Base-by-base conservation (phyloP, 2,797 vertebrate genomes). In the Rhynchotus rufescens region DNA sequence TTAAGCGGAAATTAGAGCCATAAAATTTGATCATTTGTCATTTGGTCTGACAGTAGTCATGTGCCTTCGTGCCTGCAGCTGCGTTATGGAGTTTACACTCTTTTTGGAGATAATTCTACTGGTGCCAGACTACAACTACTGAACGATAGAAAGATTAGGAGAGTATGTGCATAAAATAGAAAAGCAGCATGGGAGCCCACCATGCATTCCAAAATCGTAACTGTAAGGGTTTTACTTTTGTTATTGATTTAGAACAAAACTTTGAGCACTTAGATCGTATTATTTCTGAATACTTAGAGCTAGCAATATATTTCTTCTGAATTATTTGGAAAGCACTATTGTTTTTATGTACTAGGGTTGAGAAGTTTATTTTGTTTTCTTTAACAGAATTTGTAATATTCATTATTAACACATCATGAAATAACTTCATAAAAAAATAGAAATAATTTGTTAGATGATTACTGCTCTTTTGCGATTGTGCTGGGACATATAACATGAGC, bases 21-120 rank as follows among this genome's bases (percentile, higher is more conserved):
- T 73, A 92, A 94, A 88, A 92, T 38, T 17, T 66, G 73, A 90
- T 83, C 54, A 88, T 89, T 93, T 94, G 92, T 92, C 80, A 80
- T 94, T 92, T 85, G 90, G 57, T 71, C 82, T 89, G 88, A 89
- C 73, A 85, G 45, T 45, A 91, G 57, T 67, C 54, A 36, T 71
- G 60, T 68, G 71, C 67, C 49, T 85, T 94, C 95, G 78, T 94
- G 76, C 89, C 95, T 94, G 88, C 89, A 96, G 91, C 93, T 93
- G 83, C 0, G 4, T 90, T 91, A 80, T 64, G 82, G 94, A 95
- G 95, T 97, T 97, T 88, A 73, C 72, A 80, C 87, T 94, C 84
- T 95, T 96, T 94, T 94, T 86, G 90, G 88, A 89, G 82, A 84
- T 81, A 94, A 93, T 93, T 95, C 90, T 94, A 40, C 75, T 93